Evolutionary conservation across 2,113 vertebrate genomes (phyloP), one percentile per base, ranked within the genome.

Genomic region (Talpa occidentalis): DNA sequence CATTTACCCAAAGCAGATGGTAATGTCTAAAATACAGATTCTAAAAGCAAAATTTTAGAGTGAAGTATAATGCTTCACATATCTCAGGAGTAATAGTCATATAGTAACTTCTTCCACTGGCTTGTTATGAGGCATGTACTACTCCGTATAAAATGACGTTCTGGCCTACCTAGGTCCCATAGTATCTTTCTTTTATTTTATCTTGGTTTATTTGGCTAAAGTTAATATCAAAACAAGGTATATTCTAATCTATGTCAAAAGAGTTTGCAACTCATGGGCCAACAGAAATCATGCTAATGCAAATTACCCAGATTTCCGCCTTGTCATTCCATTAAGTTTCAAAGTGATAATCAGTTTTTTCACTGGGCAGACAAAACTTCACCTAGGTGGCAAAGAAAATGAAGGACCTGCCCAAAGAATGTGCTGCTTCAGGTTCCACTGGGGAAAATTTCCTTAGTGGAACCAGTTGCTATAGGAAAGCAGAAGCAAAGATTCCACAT

Each of bases 131-230:
- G 22, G 82, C 42, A 22, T n/a, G 21, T 11, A 42, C 49, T 77
- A 91, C 60, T 90, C 67, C 47, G 44, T 9, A 28, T 19, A 40
- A 76, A 76, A 77, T 12, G 26, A 10, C 8, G 11, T 37, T 54
- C 52, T 60, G 60, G 21, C 24, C 16, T 90, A 72, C 37, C 44
- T 10, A 49, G 77, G 88, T 52, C 24, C 56, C 54, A 64, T 1
- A 37, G 22, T 32, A 54, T 10, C n/a, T 59, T 90, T 81, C n/a
- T 79, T 84, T 52, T 85, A 60, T 78, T 88, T 93, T 80, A 28
- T 82, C 49, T 82, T 76, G 42, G 26, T 76, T 95, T 91, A 76
- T 86, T 56, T 84, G 73, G 40, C 47, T 49, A 22, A 90, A 73
- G 40, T 62, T 72, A 86, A 66, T 37, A 28, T 56, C 52, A 6